Evolutionary conservation across 2,797 vertebrate genomes (phyloP).

Genomic region (Eulemur rubriventer): DNA sequence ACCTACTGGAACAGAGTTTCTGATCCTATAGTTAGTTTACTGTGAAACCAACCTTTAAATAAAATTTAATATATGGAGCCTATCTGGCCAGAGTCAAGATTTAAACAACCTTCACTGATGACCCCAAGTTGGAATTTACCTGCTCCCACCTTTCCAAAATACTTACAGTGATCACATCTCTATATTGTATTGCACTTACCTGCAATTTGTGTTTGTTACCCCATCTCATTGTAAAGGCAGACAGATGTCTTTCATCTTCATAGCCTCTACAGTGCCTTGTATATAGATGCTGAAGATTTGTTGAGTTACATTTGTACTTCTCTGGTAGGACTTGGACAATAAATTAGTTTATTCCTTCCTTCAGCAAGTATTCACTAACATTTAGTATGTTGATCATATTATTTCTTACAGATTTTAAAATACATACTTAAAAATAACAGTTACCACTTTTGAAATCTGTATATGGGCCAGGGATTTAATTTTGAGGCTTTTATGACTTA

Average conservation of each 20-base stretch:
- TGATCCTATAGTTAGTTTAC: not conserved
- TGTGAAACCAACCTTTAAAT: not conserved
- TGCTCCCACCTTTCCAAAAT: not conserved
- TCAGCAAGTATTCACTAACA: not conserved
- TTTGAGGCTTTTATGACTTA: constrained; percentile 29
- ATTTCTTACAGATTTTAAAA: not conserved
- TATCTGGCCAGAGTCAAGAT: not conserved
- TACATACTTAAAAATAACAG: constrained; percentile 30
- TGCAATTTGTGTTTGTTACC: not conserved
- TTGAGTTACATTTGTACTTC: not conserved
- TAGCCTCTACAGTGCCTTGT: not conserved
- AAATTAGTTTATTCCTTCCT: not conserved
- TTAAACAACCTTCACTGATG: not conserved
- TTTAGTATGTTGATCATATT: not conserved
- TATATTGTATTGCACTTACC: not conserved
- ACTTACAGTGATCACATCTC: not conserved
- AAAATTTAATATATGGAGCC: not conserved
- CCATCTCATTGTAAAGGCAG: not conserved
- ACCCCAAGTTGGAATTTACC: not conserved
- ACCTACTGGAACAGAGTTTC: not conserved
- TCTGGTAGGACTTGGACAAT: not conserved
- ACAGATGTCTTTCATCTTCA: not conserved
- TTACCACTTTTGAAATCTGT: constrained; percentile 30
- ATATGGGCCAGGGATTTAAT: not conserved
- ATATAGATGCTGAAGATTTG: not conserved